Evolutionary conservation across 2,888 invertebrate species (phyloP).

Genomic region (Ormyrus nitidulus): DNA sequence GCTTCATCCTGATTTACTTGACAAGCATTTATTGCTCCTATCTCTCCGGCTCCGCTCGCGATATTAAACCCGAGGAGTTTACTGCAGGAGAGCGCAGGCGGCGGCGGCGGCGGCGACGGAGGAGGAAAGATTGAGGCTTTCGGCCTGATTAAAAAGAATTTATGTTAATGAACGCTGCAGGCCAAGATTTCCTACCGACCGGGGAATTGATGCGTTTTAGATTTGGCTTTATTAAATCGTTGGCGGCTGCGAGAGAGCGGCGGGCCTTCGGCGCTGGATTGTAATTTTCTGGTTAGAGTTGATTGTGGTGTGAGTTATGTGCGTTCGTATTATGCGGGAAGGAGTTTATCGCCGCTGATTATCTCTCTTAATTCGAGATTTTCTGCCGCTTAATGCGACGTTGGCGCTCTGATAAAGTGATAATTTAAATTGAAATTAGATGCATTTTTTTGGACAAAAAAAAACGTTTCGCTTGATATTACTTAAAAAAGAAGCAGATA

Average conservation of each 20-base stretch:
- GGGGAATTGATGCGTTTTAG: slow-evolving; percentile 49
- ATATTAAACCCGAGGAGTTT: slow-evolving; percentile 63
- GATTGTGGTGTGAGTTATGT: too few relatives aligned
- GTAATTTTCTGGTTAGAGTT: slow-evolving; percentile 2
- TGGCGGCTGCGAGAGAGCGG: slow-evolving; percentile 8
- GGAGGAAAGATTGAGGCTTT: background rate
- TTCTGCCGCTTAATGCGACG: too few relatives aligned
- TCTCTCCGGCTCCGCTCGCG: slow-evolving; percentile 61
- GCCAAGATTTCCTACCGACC: slow-evolving; percentile 16
- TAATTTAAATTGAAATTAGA: too few relatives aligned
- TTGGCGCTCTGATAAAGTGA: too few relatives aligned
- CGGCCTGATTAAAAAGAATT: slow-evolving; percentile 51
- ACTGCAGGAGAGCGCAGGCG: slow-evolving; percentile 20
- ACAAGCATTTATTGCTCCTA: slow-evolving; percentile 73
- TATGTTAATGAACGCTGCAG: slow-evolving; percentile 36
- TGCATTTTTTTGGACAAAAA: too few relatives aligned
- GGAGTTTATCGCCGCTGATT: too few relatives aligned
- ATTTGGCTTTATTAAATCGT: slow-evolving; percentile 46
- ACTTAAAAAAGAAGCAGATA: too few relatives aligned
- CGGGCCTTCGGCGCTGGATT: background rate
- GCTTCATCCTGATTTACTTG: slow-evolving; percentile 75
- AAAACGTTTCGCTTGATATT: too few relatives aligned
- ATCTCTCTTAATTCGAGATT: too few relatives aligned
- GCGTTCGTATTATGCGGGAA: too few relatives aligned
- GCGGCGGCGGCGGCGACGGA: background rate